phyloP scores from a whole-genome alignment of 2,888 invertebrate species.

The Byasa hedistus region DNA sequence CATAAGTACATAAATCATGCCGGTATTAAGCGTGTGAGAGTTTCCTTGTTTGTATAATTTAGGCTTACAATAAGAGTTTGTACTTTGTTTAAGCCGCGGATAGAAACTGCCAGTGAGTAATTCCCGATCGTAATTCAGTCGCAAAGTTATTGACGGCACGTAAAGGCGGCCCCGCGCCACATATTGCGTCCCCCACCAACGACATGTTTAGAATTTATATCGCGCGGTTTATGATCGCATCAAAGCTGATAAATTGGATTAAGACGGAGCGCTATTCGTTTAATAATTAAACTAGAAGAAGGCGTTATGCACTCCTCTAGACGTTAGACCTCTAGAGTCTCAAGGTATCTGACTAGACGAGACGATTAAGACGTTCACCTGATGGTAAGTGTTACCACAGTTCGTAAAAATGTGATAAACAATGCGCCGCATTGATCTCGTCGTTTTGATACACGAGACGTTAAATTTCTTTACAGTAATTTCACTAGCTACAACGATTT shows the following conservation, averaged over 20 bases:
- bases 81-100: neutral
- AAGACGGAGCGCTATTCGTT: constrained; percentile 1
- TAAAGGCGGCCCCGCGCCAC: constrained; percentile 11
- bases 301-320: neutral
- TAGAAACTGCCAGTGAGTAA: neutral
- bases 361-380: no score
- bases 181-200: constrained; percentile 26
- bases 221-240: constrained; percentile 22
- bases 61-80: neutral
- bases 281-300: neutral
- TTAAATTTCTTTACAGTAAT: no score
- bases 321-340: neutral
- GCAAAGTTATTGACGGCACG: constrained; percentile 20
- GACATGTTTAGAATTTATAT: constrained; percentile 27
- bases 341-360: neutral
- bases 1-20: neutral
- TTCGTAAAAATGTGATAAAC: no score
- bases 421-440: no score
- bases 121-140: constrained; percentile 19
- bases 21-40: neutral
- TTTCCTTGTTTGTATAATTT: neutral
- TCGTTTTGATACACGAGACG: no score
- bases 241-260: constrained; percentile 22
- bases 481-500: no score
- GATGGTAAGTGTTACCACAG: no score